A percentile compares a stretch with the other conserved stretches of the same genome.
Conservation (phyloP, 2,113 vertebrate species). For the Atrichornis clamosus region DNA sequence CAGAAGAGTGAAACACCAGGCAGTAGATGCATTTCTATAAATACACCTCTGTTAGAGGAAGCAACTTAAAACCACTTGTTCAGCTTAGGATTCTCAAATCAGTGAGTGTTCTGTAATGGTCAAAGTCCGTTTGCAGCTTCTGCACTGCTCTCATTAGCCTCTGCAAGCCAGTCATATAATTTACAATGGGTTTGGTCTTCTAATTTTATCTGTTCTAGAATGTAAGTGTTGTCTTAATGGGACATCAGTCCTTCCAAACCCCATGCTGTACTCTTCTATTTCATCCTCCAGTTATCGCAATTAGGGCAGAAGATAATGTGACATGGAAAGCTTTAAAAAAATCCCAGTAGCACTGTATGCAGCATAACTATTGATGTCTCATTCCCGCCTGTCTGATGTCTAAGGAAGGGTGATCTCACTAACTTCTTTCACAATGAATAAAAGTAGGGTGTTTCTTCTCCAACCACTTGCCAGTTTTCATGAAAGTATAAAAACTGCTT, state of each 20-base stretch:
- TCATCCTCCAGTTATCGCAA: neutral
- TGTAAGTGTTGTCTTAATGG: neutral
- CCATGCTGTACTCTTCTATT: neutral
- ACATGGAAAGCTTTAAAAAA: neutral
- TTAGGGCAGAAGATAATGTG: neutral
- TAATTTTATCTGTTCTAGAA: neutral
- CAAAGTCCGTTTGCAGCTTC: neutral
- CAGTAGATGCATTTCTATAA: neutral
- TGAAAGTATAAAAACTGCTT: neutral
- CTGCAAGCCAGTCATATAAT: neutral
- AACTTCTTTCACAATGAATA: neutral
- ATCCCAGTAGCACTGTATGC: neutral
- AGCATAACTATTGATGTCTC: neutral
- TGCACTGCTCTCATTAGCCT: neutral
- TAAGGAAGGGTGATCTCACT: conserved; percentile 1
- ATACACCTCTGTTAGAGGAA: neutral
- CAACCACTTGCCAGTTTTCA: neutral
- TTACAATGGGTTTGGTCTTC: neutral
- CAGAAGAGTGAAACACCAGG: neutral
- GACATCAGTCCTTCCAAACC: neutral
- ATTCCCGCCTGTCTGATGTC: neutral
- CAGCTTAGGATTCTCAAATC: neutral
- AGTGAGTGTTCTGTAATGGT: neutral
- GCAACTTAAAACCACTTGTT: neutral
- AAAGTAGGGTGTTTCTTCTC: neutral